phyloP scores from a whole-genome alignment of 2,113 vertebrate species.

The Rhabdornis inornatus region DNA sequence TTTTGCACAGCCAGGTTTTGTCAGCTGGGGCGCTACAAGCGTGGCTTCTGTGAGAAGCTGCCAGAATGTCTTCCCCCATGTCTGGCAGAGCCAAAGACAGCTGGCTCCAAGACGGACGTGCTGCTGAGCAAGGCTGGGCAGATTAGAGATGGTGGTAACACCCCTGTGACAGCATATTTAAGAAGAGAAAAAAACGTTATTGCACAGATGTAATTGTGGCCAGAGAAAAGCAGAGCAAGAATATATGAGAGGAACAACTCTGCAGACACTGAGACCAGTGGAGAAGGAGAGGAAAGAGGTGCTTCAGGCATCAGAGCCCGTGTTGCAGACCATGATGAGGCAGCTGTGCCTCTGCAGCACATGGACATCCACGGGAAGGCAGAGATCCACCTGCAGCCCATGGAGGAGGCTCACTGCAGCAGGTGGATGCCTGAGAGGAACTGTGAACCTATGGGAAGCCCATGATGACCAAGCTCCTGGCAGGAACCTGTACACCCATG shows the following conservation, averaged over 20 bases:
- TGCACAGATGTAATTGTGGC: too few relatives aligned
- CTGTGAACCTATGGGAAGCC: background rate
- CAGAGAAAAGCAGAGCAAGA: background rate
- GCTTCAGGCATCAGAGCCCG: background rate
- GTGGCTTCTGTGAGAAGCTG: background rate
- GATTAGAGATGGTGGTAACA: background rate
- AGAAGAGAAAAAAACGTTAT: background rate
- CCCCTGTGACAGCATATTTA: too few relatives aligned
- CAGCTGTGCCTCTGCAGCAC: background rate
- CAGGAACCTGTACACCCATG: too few relatives aligned
- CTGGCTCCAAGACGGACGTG: accelerated
- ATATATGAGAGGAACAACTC: background rate
- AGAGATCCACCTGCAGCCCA: background rate
- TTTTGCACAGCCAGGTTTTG: background rate
- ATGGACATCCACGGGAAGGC: accelerated
- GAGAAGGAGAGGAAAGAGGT: background rate
- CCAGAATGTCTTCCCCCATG: background rate
- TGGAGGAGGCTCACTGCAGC: background rate
- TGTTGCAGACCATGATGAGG: background rate
- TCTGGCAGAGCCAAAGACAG: background rate
- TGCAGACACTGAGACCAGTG: background rate
- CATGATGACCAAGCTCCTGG: background rate
- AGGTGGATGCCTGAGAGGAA: background rate
- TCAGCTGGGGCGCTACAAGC: background rate
- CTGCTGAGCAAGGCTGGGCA: background rate